These are phyloP conservation scores for Drosophila tropicalis DNA, from an alignment of 1,140 invertebrate species.

Conservation along the genomic window DNA sequence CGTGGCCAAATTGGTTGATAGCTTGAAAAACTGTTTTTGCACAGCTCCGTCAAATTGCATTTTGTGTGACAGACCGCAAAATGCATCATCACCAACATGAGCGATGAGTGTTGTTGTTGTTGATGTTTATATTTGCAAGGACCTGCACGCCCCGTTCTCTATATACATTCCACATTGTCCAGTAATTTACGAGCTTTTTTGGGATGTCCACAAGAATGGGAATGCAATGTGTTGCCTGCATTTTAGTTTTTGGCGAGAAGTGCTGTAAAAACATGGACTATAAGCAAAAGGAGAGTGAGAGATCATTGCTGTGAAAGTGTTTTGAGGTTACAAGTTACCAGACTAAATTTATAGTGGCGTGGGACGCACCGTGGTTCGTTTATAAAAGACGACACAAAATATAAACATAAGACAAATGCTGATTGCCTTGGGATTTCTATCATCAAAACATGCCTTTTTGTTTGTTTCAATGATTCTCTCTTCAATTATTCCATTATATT, in stretches of 20 bases:
- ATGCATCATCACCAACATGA: slow-evolving; percentile 83
- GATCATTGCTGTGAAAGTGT: slow-evolving; percentile 58
- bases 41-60: slow-evolving; percentile 82
- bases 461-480: not conserved
- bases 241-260: slow-evolving; percentile 46
- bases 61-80: slow-evolving; percentile 83
- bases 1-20: slow-evolving; percentile 83
- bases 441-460: not conserved
- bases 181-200: slow-evolving; percentile 81
- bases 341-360: slow-evolving; percentile 25
- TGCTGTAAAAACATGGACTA: slow-evolving; percentile 47
- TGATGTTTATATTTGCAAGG: slow-evolving; percentile 82
- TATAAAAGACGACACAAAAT: not conserved
- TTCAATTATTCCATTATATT: not conserved
- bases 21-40: slow-evolving; percentile 83
- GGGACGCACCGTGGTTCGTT: not conserved
- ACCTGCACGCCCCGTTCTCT: slow-evolving; percentile 10
- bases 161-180: slow-evolving; percentile 58
- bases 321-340: slow-evolving; percentile 47
- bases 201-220: slow-evolving; percentile 55
- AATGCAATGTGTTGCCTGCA: slow-evolving; percentile 73
- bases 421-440: not conserved
- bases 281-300: slow-evolving; percentile 24
- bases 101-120: slow-evolving; percentile 79
- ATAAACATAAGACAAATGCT: no score